These are phyloP conservation scores for Lordiphosa stackelbergi DNA, from an alignment of 1,140 invertebrate genomes.

Conservation along the genomic window DNA sequence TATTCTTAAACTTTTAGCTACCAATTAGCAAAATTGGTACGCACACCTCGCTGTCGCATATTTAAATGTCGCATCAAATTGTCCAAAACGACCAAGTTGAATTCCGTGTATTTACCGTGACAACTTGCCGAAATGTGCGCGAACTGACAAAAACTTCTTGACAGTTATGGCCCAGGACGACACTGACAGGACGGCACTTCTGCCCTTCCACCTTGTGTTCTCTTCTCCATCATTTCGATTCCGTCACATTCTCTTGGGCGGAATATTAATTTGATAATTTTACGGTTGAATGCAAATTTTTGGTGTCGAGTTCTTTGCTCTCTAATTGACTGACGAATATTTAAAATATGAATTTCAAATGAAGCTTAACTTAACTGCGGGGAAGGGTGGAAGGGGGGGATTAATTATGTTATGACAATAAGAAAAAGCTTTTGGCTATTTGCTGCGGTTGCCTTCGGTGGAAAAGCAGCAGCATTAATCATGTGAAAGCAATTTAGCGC, in stretches of 20 bases:
- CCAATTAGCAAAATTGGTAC: conserved; percentile 53
- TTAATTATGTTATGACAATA: conserved; percentile 41
- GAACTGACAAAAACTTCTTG: conserved; percentile 35
- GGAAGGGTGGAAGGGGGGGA: conserved; percentile 10
- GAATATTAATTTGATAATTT: conserved; percentile 75
- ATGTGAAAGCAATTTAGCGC: conserved; percentile 71
- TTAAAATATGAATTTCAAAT: conserved; percentile 73
- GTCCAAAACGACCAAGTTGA: conserved; percentile 27
- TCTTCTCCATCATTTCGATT: conserved; percentile 13
- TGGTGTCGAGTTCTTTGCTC: conserved; percentile 67
- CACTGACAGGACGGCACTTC: conserved; percentile 2
- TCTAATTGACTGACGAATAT: conserved; percentile 72
- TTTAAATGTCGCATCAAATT: conserved; percentile 62
- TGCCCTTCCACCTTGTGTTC: not conserved
- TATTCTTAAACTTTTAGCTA: conserved; percentile 34
- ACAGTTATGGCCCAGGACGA: conserved; percentile 56
- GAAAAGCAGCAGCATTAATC: conserved; percentile 54
- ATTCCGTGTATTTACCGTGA: conserved; percentile 43
- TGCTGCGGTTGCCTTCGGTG: conserved; percentile 16
- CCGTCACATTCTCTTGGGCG: conserved; percentile 26
- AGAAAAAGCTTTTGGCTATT: conserved; percentile 4
- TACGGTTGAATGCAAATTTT: conserved; percentile 68
- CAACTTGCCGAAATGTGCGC: conserved; percentile 64
- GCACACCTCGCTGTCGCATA: conserved; percentile 24
- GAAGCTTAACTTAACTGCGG: conserved; percentile 37